Evolutionary conservation across 2,888 invertebrate genomes (phyloP), one percentile per base, ranked within the genome.

Genomic region (Apotomis capreana): DNA sequence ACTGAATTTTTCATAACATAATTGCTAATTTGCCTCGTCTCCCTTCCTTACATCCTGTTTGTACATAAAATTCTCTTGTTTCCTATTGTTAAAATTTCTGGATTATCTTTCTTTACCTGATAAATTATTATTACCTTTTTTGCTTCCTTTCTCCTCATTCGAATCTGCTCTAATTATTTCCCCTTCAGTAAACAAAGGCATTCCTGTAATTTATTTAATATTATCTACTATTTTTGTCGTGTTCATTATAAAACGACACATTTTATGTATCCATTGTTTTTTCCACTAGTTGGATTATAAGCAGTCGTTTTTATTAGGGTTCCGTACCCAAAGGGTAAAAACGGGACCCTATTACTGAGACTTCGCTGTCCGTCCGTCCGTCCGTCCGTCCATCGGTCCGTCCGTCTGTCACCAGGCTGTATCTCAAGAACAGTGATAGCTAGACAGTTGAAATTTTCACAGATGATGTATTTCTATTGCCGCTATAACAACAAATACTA

Each of bases 11-110:
- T 89, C 86, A 89, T 86, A 83, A 84, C 83, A 87, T 89, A 91
- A 92, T 91, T 89, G 91, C 91, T 92, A 90, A 92, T 92, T 88
- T 90, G 86, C 84, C 77, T 85, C 83, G 78, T 84, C 79, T 84
- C 84, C 80, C 81, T 80, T 79, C 65, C 77, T 70, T 78, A 78
- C 79, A 82, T 84, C 81, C 78, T 77, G 77, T 82, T 81, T 77
- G 80, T 77, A 76, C 77, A 74, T 70, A 77, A 79, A 78, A 79
- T 82, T 84, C 83, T 81, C 79, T 80, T 80, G 80, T 83, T 80
- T 77, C 80, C 82, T 82, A 85, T 89, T 90, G 87, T 84, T 84
- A 84, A 88, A 89, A 84, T 81, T 82, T 86, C 82, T 78, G 87
- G 86, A 89, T 90, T 89, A 90, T 89, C 85, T 84, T 81, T 81